phyloP scores from a whole-genome alignment of 2,113 vertebrate species.

The Caloenas nicobarica region DNA sequence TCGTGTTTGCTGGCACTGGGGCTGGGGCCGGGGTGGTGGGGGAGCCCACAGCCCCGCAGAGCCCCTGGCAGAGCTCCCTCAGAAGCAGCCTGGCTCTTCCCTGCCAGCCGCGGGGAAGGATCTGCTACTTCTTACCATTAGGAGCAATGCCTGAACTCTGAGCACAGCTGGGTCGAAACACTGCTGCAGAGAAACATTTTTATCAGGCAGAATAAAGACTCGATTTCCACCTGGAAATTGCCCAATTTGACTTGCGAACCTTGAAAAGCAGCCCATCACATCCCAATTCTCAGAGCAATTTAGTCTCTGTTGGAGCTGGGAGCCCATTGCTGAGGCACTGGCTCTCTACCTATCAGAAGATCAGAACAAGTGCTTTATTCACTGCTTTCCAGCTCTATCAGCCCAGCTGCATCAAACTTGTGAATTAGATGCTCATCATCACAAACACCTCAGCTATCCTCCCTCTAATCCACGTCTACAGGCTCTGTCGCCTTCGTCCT shows the following conservation, averaged over 20 bases:
- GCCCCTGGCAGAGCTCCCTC: not conserved
- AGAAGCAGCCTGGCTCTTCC: not conserved
- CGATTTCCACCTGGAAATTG: slow-evolving; percentile 69
- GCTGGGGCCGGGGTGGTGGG: not conserved
- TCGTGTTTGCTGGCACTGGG: not conserved
- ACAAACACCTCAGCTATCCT: not conserved
- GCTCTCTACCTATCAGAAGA: slow-evolving; percentile 12
- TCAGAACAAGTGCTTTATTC: slow-evolving; percentile 4
- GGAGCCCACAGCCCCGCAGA: not conserved
- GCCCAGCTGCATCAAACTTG: not conserved
- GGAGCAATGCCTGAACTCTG: slow-evolving; percentile 29
- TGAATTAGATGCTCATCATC: slow-evolving; percentile 3
- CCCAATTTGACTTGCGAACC: slow-evolving; percentile 58
- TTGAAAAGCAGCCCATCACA: slow-evolving; percentile 37
- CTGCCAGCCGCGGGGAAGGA: not conserved
- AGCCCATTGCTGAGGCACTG: not conserved
- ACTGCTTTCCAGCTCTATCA: slow-evolving; percentile 4
- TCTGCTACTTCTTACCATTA: slow-evolving; percentile 41
- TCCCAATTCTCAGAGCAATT: slow-evolving; percentile 64
- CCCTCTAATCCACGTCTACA: not conserved
- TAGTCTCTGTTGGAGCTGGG: slow-evolving; percentile 45
- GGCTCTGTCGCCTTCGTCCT: not conserved
- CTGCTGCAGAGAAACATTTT: slow-evolving; percentile 60
- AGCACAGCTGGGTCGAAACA: slow-evolving; percentile 22
- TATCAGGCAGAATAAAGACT: slow-evolving; percentile 66